These are phyloP conservation scores for Tragelaphus eurycerus DNA, from an alignment of 2,797 vertebrate genomes.

Conservation along the genomic window DNA sequence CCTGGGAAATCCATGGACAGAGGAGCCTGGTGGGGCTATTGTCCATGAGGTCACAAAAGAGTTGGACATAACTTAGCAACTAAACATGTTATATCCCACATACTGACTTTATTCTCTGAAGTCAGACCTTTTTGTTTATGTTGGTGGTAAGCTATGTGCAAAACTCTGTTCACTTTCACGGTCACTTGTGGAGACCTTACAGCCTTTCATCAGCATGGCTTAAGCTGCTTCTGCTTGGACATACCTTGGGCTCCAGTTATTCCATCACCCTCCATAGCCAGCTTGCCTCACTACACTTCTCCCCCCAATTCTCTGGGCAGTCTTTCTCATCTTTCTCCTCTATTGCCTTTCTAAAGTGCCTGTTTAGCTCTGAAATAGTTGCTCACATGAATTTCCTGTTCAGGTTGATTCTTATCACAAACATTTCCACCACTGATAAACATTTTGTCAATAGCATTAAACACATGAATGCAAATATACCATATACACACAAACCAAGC, in stretches of 20 bases:
- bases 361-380: background rate
- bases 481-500: background rate
- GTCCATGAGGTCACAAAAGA: background rate
- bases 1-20: background rate
- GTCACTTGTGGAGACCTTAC: slow-evolving; percentile 5
- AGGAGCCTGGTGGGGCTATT: background rate
- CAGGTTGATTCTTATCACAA: slow-evolving; percentile 21
- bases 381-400: slow-evolving; percentile 37
- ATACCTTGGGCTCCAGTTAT: slow-evolving; percentile 79
- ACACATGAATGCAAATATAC: background rate
- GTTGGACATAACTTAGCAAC: background rate
- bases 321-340: slow-evolving; percentile 5
- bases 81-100: background rate
- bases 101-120: slow-evolving; percentile 3
- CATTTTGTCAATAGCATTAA: background rate
- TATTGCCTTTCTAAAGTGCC: background rate
- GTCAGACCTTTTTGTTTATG: slow-evolving; percentile 65
- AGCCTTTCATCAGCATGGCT: slow-evolving; percentile 89
- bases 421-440: slow-evolving; percentile 42
- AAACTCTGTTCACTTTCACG: slow-evolving; percentile 16
- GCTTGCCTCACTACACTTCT: background rate
- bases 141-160: slow-evolving; percentile 13
- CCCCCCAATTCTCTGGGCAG: slow-evolving; percentile 37
- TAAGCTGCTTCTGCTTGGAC: slow-evolving; percentile 93
- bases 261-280: slow-evolving; percentile 58